Evolutionary conservation across 2,888 invertebrate genomes (phyloP).

Genomic region (Caenorhabditis japonica): DNA sequence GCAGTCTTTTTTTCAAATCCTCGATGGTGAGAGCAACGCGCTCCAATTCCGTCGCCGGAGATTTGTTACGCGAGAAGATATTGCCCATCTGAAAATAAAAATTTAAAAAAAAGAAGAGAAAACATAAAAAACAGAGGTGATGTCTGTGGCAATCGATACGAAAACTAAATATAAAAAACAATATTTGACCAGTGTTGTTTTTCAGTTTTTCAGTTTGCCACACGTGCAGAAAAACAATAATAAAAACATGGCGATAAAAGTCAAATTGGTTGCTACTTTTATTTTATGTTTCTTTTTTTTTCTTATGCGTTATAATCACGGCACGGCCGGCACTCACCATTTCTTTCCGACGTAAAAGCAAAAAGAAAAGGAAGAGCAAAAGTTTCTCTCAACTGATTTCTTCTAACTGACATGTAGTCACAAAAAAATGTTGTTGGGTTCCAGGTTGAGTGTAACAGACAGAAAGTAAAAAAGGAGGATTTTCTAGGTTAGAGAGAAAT

Average conservation of each 20-base stretch:
- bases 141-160: not conserved
- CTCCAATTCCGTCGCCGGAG: conserved; percentile 50
- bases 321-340: conserved; percentile 44
- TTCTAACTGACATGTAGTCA: conserved; percentile 32
- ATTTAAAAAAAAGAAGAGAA: not conserved
- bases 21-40: conserved; percentile 45
- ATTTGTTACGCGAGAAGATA: conserved; percentile 33
- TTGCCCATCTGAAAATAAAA: conserved; percentile 42
- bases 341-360: not conserved
- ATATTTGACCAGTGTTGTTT: not conserved
- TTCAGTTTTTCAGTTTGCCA: too few relatives aligned
- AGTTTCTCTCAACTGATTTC: conserved; percentile 35
- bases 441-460: conserved; percentile 29
- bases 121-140: not conserved
- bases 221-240: too few relatives aligned
- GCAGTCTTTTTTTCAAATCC: conserved; percentile 33
- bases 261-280: too few relatives aligned
- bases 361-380: conserved; percentile 10
- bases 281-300: too few relatives aligned
- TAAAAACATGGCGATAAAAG: not conserved
- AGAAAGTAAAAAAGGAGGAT: conserved; percentile 16
- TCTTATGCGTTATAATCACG: not conserved
- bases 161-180: too few relatives aligned
- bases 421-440: conserved; percentile 26
- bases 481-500: conserved; percentile 29